Conservation (phyloP, 1,140 invertebrate species). For the Oedothorax gibbosus region DNA sequence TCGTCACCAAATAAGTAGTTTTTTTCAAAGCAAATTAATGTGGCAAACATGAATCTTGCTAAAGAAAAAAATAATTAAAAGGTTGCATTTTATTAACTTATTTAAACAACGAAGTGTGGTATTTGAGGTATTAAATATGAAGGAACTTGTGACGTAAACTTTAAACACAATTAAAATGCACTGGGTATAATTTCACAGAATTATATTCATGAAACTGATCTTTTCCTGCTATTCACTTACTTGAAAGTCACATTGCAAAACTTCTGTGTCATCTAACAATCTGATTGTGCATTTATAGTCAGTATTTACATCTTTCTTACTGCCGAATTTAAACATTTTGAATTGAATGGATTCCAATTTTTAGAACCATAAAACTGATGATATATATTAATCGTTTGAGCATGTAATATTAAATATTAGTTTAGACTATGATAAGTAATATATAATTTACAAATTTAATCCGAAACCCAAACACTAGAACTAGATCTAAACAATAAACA, state of each 20-base stretch:
- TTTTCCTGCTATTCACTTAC: constrained; percentile 65
- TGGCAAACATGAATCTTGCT: no score
- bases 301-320: constrained; percentile 84
- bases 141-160: no score
- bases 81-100: no score
- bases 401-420: constrained; percentile 22
- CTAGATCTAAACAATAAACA: constrained; percentile 47
- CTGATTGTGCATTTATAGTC: constrained; percentile 94
- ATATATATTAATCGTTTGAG: not conserved
- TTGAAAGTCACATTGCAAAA: constrained; percentile 95
- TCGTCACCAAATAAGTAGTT: no score
- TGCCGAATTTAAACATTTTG: constrained; percentile 80
- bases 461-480: not conserved
- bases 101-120: no score
- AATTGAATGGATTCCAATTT: not conserved
- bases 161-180: no score
- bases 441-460: not conserved
- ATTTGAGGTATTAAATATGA: no score
- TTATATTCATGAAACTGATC: no score
- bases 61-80: no score
- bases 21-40: no score
- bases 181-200: no score
- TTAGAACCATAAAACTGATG: constrained; percentile 36
- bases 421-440: not conserved
- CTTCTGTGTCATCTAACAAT: constrained; percentile 93